Conservation (phyloP, 2,888 invertebrate genomes). For the Bruchidius siliquastri region DNA sequence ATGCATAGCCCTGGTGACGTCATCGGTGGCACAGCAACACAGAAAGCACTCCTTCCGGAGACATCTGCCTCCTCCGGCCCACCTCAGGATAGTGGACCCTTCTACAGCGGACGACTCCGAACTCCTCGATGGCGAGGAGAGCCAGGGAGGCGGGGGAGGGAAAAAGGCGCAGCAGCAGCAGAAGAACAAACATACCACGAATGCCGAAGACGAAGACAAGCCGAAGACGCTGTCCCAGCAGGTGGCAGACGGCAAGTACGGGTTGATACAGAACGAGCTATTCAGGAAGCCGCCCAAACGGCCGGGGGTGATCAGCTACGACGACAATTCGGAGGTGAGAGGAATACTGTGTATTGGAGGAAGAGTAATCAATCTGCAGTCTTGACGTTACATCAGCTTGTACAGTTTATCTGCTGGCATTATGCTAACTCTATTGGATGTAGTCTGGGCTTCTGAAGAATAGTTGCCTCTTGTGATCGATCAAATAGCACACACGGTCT, state of each 20-base stretch:
- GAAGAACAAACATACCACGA: constrained; percentile 17
- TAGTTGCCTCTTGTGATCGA: too few relatives aligned
- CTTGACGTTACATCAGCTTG: too few relatives aligned
- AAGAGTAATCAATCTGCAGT: too few relatives aligned
- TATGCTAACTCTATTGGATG: too few relatives aligned
- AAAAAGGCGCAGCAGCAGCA: background rate
- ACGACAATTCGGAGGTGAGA: constrained; percentile 69
- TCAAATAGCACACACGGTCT: too few relatives aligned
- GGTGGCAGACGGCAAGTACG: constrained; percentile 86
- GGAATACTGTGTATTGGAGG: background rate
- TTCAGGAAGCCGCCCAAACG: constrained; percentile 66
- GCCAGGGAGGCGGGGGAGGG: background rate
- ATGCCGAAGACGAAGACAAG: constrained; percentile 62
- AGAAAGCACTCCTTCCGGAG: background rate
- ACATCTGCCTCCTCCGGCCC: background rate
- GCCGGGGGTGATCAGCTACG: constrained; percentile 77
- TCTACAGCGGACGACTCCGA: background rate
- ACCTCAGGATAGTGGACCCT: background rate
- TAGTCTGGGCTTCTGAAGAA: too few relatives aligned
- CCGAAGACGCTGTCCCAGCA: constrained; percentile 85
- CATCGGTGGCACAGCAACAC: background rate
- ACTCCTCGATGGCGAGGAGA: background rate
- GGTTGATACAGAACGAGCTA: constrained; percentile 79
- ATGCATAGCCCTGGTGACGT: background rate
- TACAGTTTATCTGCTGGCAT: too few relatives aligned